These are phyloP conservation scores for Lytechinus pictus DNA, from an alignment of 35 echinoderm and acorn worm species.

Conservation along the genomic window DNA sequence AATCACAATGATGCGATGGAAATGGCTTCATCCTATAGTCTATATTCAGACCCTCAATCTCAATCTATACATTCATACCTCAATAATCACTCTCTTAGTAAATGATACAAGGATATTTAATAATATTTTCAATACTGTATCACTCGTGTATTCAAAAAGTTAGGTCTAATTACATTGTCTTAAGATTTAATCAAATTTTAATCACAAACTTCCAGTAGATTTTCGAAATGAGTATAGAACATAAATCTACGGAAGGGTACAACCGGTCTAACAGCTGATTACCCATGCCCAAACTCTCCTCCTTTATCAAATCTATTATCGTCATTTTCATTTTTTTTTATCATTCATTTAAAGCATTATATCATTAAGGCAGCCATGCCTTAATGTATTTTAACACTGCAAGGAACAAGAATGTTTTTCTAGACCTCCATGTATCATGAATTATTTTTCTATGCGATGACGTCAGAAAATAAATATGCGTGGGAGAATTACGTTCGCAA, in stretches of 20 bases:
- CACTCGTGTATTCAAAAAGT: background rate
- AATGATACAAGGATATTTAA: background rate
- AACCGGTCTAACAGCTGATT: background rate
- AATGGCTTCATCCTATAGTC: background rate
- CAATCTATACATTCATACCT: background rate
- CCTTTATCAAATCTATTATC: background rate
- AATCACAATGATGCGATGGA: too few species aligned
- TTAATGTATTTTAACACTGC: background rate
- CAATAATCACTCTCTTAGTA: background rate
- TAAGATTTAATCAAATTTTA: background rate
- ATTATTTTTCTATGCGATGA: background rate
- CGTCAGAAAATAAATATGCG: slow-evolving; percentile 12
- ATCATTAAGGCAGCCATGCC: background rate
- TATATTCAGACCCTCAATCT: background rate
- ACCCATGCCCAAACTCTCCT: background rate
- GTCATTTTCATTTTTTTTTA: background rate
- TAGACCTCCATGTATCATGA: background rate
- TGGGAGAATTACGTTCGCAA: background rate
- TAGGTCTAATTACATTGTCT: background rate
- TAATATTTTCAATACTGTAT: background rate
- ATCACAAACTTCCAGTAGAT: background rate
- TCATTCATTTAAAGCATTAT: background rate
- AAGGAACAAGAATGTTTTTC: background rate
- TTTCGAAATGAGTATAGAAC: background rate
- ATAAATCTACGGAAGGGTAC: background rate